Evolutionary conservation across 1,140 invertebrate species (phyloP).

Genomic region (Subanguina moxae): DNA sequence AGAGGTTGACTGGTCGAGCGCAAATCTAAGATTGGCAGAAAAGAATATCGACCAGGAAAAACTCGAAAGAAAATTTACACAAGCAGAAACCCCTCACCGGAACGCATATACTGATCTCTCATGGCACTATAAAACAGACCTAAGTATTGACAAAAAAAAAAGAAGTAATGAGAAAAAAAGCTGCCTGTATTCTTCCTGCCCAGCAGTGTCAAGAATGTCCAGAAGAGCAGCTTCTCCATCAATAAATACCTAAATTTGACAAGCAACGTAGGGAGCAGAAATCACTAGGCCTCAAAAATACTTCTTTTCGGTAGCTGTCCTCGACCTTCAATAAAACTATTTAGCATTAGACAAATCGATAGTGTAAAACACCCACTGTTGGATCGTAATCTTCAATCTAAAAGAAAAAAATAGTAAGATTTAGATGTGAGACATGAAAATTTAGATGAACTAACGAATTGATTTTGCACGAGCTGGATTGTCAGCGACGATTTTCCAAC

Average conservation of each 20-base stretch:
- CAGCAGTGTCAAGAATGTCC: constrained; percentile 97
- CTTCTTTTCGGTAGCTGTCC: constrained; percentile 57
- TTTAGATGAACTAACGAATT: constrained; percentile 72
- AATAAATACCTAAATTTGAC: constrained; percentile 80
- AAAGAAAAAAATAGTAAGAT: too few relatives aligned
- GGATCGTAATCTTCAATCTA: constrained; percentile 95
- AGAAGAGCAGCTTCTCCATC: constrained; percentile 96
- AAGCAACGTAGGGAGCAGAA: too few relatives aligned
- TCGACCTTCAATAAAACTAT: constrained; percentile 42
- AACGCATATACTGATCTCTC: constrained; percentile 68
- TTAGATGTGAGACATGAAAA: not conserved
- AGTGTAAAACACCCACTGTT: constrained; percentile 70
- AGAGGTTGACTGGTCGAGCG: constrained; percentile 83
- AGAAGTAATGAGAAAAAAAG: too few relatives aligned
- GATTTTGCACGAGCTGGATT: constrained; percentile 98
- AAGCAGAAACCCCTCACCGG: constrained; percentile 67
- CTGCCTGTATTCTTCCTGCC: constrained; percentile 79
- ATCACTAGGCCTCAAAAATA: too few relatives aligned
- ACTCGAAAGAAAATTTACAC: too few relatives aligned
- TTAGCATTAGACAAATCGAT: not conserved
- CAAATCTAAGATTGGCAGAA: too few relatives aligned
- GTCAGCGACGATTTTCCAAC: constrained; percentile 98
- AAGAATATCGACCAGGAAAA: too few relatives aligned
- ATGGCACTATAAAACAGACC: too few relatives aligned
- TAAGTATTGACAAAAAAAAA: too few relatives aligned